Evolutionary conservation across 1,140 invertebrate genomes (phyloP).

Genomic region (Carposina sasakii): DNA sequence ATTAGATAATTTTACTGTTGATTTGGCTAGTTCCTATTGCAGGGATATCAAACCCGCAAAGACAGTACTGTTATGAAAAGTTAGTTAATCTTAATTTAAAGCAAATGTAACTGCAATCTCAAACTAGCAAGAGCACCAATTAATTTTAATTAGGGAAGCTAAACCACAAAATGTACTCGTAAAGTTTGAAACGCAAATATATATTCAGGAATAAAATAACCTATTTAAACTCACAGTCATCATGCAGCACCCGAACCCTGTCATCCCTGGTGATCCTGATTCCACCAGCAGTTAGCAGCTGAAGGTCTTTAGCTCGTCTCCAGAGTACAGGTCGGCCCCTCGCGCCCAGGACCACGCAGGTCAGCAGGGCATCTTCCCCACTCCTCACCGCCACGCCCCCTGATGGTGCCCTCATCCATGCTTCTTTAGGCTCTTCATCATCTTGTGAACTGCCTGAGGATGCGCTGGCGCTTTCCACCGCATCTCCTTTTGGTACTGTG

Average conservation of each 20-base stretch:
- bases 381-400: slow-evolving; percentile 62
- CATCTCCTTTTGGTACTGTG: slow-evolving; percentile 41
- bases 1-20: no score
- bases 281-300: slow-evolving; percentile 83
- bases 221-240: slow-evolving; percentile 73
- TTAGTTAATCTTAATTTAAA: no score
- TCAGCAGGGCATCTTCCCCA: slow-evolving; percentile 83
- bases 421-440: slow-evolving; percentile 44
- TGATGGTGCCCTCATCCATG: slow-evolving; percentile 49
- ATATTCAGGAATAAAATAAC: neutral
- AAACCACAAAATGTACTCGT: neutral
- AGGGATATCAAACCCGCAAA: no score
- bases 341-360: slow-evolving; percentile 82
- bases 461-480: slow-evolving; percentile 36
- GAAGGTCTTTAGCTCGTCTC: slow-evolving; percentile 79
- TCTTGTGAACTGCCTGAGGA: slow-evolving; percentile 40
- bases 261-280: slow-evolving; percentile 81
- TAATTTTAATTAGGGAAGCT: no score
- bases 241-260: slow-evolving; percentile 81
- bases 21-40: no score
- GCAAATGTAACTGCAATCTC: no score
- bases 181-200: neutral
- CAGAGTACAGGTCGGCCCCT: slow-evolving; percentile 78
- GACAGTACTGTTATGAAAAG: no score
- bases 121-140: no score